Evolutionary conservation across 2,888 invertebrate species (phyloP).

Genomic region (Lamproptera curius): DNA sequence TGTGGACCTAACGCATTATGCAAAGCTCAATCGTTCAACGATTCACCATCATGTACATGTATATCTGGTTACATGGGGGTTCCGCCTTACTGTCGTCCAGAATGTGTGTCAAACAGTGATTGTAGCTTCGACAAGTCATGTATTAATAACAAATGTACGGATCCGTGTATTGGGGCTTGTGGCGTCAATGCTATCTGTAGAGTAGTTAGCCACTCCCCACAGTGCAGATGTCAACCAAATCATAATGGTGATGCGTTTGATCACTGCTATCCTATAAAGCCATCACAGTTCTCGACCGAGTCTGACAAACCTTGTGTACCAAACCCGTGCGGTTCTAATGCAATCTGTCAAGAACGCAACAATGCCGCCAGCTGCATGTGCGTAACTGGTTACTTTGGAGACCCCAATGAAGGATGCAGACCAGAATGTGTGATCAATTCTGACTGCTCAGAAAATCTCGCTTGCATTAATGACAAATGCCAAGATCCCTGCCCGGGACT

Average conservation of each 20-base stretch:
- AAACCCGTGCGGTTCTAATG: conserved; percentile 82
- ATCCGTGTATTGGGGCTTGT: conserved; percentile 90
- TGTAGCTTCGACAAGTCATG: conserved; percentile 87
- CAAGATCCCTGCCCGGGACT: conserved; percentile 85
- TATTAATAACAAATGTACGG: conserved; percentile 85
- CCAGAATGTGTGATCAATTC: conserved; percentile 85
- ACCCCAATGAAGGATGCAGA: conserved; percentile 83
- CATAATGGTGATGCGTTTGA: conserved; percentile 89
- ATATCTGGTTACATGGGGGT: conserved; percentile 83
- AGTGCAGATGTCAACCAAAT: conserved; percentile 85
- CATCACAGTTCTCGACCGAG: conserved; percentile 35
- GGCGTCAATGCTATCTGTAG: conserved; percentile 87
- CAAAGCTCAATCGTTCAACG: conserved; percentile 57
- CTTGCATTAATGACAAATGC: conserved; percentile 83
- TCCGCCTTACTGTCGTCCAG: conserved; percentile 88
- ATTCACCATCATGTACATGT: conserved; percentile 84
- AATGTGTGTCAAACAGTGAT: conserved; percentile 89
- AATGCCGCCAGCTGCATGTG: conserved; percentile 84
- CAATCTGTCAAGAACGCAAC: conserved; percentile 82
- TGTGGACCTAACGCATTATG: conserved; percentile 90
- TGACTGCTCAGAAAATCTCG: conserved; percentile 81
- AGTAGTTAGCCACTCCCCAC: conserved; percentile 90
- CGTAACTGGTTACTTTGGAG: conserved; percentile 82
- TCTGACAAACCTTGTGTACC: conserved; percentile 73
- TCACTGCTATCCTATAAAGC: conserved; percentile 72